phyloP scores from a whole-genome alignment of 2,113 vertebrate genomes.

The Erythrolamprus reginae region DNA sequence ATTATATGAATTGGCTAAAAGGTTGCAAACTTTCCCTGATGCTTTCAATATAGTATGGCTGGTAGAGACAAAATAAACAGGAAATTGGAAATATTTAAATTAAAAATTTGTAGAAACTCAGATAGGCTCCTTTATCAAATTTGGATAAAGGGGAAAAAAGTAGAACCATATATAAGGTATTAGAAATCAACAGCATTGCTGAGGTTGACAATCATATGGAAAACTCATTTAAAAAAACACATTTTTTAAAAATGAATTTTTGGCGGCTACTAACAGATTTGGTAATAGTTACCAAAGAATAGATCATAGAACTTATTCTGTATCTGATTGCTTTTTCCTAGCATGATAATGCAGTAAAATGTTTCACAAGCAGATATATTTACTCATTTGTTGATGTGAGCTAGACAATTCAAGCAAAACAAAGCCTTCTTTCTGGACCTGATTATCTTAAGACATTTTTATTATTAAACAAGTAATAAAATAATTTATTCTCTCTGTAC shows the following conservation, averaged over 20 bases:
- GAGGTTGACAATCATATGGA: not conserved
- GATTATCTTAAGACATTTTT: not conserved
- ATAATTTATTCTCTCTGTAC: not conserved
- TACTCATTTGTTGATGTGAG: not conserved
- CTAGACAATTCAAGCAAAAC: constrained; percentile 22
- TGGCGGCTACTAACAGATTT: not conserved
- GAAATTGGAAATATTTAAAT: not conserved
- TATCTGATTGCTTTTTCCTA: not conserved
- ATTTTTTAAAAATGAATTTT: not conserved
- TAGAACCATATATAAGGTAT: not conserved
- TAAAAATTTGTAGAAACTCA: not conserved
- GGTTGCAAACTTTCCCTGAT: not conserved
- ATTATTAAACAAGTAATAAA: not conserved
- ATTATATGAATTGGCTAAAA: not conserved
- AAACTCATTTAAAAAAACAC: not conserved
- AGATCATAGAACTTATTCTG: not conserved
- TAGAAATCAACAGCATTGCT: not conserved
- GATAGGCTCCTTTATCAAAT: not conserved
- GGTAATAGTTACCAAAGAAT: not conserved
- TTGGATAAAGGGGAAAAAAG: not conserved
- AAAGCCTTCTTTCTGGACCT: not conserved
- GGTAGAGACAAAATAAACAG: no score
- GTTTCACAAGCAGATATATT: not conserved
- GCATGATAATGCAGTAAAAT: not conserved
- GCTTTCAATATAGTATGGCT: not conserved